Percentiles rank a stretch among this genome's conserved stretches.
These are phyloP conservation scores for Mareca penelope DNA, from an alignment of 2,797 vertebrate species.

Conservation along the genomic window DNA sequence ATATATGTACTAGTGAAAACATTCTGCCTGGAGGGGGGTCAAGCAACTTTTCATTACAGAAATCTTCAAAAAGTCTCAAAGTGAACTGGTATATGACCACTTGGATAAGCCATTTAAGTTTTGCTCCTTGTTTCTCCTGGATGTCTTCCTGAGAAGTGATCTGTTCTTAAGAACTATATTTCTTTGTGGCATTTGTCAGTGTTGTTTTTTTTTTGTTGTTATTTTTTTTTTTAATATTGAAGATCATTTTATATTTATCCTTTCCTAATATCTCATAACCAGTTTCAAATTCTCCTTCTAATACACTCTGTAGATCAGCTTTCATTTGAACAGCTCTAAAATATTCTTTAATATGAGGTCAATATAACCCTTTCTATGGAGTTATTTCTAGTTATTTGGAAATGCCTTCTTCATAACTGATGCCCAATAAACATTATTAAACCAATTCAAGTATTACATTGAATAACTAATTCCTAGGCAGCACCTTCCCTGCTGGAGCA, in stretches of 20 bases:
- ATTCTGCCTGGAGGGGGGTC: not conserved
- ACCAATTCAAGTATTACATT: not conserved
- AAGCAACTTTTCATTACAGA: not conserved
- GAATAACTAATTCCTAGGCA: not conserved
- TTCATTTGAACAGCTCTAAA: not conserved
- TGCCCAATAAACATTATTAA: constrained; percentile 6
- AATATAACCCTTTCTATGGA: not conserved
- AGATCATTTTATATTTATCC: not conserved
- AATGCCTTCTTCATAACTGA: not conserved
- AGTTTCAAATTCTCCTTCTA: not conserved
- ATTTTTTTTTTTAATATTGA: not conserved
- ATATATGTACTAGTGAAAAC: not conserved
- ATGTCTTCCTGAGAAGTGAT: not conserved
- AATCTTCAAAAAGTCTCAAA: not conserved
- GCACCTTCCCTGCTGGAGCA: not conserved
- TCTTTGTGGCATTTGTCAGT: not conserved
- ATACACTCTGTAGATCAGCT: not conserved
- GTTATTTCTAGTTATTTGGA: not conserved
- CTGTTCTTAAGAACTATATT: not conserved
- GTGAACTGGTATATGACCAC: not conserved
- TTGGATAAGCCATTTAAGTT: not conserved
- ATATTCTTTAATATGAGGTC: not conserved
- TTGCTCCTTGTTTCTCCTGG: not conserved
- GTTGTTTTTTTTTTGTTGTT: not conserved
- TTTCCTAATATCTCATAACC: not conserved